Conservation (phyloP, 2,797 vertebrate genomes). For the Falco rusticolus region DNA sequence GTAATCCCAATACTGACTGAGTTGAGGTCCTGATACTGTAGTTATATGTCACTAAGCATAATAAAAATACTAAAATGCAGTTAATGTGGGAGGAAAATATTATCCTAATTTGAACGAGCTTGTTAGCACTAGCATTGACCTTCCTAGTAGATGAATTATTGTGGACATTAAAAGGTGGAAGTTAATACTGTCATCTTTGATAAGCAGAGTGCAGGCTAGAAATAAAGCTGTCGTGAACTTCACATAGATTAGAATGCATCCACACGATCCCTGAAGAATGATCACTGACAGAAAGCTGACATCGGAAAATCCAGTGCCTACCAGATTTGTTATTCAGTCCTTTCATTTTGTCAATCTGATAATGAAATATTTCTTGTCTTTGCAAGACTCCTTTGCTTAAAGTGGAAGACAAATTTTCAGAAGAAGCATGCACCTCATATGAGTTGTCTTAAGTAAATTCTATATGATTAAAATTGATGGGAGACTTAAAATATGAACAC, state of each 20-base stretch:
- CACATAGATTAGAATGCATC: not conserved
- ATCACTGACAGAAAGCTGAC: not conserved
- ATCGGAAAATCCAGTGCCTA: not conserved
- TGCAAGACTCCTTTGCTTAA: not conserved
- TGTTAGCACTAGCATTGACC: not conserved
- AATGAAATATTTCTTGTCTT: not conserved
- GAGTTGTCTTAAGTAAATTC: not conserved
- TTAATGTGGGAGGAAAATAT: not conserved
- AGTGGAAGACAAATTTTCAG: not conserved
- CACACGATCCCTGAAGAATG: not conserved
- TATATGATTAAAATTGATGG: not conserved
- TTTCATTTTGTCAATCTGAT: conserved; percentile 8
- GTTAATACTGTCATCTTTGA: not conserved
- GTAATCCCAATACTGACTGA: not conserved
- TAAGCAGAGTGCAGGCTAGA: not conserved
- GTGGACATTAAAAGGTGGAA: not conserved
- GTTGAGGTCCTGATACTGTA: not conserved
- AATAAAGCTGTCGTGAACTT: not conserved
- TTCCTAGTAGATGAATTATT: not conserved
- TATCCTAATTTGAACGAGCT: not conserved
- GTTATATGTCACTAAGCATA: not conserved
- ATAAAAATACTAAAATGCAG: not conserved
- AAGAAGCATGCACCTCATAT: not conserved
- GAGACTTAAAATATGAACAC: not conserved
- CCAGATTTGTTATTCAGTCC: not conserved